Conservation (phyloP, 2,888 invertebrate species). For the Nysson spinosus region DNA sequence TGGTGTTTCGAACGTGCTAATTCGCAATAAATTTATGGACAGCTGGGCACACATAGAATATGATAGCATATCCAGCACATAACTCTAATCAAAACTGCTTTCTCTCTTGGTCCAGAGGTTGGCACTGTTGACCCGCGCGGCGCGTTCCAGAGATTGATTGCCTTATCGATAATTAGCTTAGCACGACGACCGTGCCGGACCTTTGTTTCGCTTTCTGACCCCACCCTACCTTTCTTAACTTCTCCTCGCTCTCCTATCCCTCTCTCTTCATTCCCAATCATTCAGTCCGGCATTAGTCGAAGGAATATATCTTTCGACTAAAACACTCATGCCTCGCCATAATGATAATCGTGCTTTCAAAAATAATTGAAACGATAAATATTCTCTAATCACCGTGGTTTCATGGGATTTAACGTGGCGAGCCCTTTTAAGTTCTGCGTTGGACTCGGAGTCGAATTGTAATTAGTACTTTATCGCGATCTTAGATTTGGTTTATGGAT, state of each 20-base stretch:
- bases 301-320: no score
- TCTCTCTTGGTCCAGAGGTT: slow-evolving; percentile 52
- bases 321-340: no score
- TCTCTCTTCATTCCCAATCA: no score
- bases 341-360: no score
- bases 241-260: neutral
- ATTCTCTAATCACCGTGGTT: no score
- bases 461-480: no score
- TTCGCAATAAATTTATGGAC: neutral
- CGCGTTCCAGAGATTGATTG: slow-evolving; percentile 57
- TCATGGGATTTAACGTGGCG: no score
- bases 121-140: slow-evolving; percentile 43
- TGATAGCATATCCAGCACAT: slow-evolving; percentile 9
- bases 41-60: neutral
- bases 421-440: no score
- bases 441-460: no score
- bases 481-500: no score
- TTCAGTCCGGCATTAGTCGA: no score
- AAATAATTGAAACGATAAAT: no score
- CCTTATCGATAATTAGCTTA: slow-evolving; percentile 61
- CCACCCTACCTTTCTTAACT: slow-evolving; percentile 15
- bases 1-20: neutral
- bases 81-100: slow-evolving; percentile 54
- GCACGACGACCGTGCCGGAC: slow-evolving; percentile 50
- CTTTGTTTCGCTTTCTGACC: slow-evolving; percentile 50